Conservation (phyloP, 2,888 invertebrate species). For the Lobophora halterata region DNA sequence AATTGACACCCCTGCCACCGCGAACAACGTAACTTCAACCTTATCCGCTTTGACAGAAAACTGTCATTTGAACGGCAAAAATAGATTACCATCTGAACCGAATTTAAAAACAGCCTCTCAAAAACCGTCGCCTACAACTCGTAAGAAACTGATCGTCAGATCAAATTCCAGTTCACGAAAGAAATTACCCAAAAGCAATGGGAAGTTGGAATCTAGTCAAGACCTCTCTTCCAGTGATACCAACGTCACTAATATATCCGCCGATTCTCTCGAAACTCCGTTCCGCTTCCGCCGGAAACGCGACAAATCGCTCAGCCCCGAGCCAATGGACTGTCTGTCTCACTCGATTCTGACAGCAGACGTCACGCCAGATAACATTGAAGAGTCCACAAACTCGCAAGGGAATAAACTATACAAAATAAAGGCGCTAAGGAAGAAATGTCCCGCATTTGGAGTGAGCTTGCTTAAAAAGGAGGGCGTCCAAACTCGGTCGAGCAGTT, state of each 20-base stretch:
- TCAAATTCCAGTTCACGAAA: constrained; percentile 69
- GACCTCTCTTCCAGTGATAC: constrained; percentile 76
- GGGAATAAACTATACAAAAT: constrained; percentile 76
- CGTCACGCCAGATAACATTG: constrained; percentile 67
- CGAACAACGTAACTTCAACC: constrained; percentile 66
- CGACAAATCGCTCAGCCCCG: constrained; percentile 70
- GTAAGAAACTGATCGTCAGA: constrained; percentile 69
- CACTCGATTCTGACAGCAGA: constrained; percentile 69
- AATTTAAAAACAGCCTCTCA: constrained; percentile 55
- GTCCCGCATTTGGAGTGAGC: constrained; percentile 65
- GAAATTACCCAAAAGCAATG: constrained; percentile 62
- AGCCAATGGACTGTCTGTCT: constrained; percentile 71
- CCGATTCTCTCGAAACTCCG: constrained; percentile 70
- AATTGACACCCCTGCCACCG: constrained; percentile 46
- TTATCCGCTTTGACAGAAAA: constrained; percentile 70
- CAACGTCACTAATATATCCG: constrained; percentile 72
- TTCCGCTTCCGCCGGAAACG: constrained; percentile 71
- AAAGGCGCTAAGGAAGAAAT: constrained; percentile 72
- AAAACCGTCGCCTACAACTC: constrained; percentile 45
- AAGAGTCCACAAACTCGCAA: constrained; percentile 72
- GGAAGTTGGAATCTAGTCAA: constrained; percentile 57
- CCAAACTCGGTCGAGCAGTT: constrained; percentile 72
- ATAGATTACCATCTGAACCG: constrained; percentile 64
- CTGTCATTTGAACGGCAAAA: constrained; percentile 72
- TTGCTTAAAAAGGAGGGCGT: constrained; percentile 70